Conservation (phyloP, 2,113 vertebrate species). For the Prolemur simus region DNA sequence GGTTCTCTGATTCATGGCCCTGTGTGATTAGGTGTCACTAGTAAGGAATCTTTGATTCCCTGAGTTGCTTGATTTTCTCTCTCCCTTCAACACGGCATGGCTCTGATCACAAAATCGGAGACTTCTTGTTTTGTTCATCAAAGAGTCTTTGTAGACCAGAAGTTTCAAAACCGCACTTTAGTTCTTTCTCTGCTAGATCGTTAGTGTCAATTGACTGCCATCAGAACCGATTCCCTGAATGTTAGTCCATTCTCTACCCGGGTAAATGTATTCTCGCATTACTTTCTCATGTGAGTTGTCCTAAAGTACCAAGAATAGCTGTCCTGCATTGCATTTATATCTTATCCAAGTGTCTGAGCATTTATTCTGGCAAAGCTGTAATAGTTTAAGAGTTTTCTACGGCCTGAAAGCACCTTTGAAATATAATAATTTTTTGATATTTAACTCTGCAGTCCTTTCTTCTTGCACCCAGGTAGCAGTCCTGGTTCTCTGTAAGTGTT, state of each 20-base stretch:
- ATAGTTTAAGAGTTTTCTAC: not conserved
- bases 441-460: not conserved
- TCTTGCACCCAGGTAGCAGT: not conserved
- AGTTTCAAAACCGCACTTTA: not conserved
- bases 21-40: not conserved
- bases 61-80: not conserved
- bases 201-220: not conserved
- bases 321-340: not conserved
- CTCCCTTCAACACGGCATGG: not conserved
- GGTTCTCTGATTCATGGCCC: not conserved
- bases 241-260: not conserved
- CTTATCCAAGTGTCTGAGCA: not conserved
- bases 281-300: not conserved
- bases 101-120: constrained; percentile 32
- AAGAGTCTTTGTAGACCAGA: not conserved
- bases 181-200: not conserved
- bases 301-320: not conserved
- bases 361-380: not conserved
- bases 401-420: not conserved
- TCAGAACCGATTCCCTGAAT: not conserved
- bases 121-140: constrained; percentile 28
- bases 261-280: not conserved
- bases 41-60: constrained; percentile 26
- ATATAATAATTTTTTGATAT: not conserved
- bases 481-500: not conserved